These are phyloP conservation scores for Crotalus adamanteus DNA, from an alignment of 2,797 vertebrate species.

Conservation along the genomic window DNA sequence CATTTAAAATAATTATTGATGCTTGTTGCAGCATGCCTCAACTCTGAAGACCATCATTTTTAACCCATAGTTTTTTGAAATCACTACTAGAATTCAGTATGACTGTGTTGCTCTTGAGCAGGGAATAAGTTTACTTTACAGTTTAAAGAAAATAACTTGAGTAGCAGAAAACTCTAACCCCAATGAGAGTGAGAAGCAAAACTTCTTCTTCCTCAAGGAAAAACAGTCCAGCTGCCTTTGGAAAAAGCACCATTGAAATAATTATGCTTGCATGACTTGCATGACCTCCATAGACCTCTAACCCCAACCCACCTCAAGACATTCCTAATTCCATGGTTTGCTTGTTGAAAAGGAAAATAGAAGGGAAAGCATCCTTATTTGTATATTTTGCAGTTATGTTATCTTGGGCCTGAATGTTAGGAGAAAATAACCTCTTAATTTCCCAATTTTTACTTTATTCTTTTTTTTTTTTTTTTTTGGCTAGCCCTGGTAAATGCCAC, in stretches of 20 bases:
- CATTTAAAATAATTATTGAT: conserved; percentile 52
- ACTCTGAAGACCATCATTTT: conserved; percentile 42
- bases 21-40: conserved; percentile 48
- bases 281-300: not conserved
- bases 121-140: not conserved
- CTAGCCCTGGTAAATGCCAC: not conserved
- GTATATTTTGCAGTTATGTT: not conserved
- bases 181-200: too few relatives aligned
- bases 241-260: too few relatives aligned
- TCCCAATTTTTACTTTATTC: not conserved
- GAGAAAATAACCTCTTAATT: not conserved
- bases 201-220: too few relatives aligned
- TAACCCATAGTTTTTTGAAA: conserved; percentile 37
- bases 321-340: not conserved
- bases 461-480: too few relatives aligned
- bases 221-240: too few relatives aligned
- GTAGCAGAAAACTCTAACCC: not conserved
- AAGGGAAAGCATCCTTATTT: not conserved
- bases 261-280: too few relatives aligned
- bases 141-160: not conserved
- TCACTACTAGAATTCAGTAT: not conserved
- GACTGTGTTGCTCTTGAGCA: conserved; percentile 5
- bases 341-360: not conserved
- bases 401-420: not conserved
- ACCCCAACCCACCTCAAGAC: not conserved